Conservation (phyloP, 2,797 vertebrate species). For the Columba guinea region DNA sequence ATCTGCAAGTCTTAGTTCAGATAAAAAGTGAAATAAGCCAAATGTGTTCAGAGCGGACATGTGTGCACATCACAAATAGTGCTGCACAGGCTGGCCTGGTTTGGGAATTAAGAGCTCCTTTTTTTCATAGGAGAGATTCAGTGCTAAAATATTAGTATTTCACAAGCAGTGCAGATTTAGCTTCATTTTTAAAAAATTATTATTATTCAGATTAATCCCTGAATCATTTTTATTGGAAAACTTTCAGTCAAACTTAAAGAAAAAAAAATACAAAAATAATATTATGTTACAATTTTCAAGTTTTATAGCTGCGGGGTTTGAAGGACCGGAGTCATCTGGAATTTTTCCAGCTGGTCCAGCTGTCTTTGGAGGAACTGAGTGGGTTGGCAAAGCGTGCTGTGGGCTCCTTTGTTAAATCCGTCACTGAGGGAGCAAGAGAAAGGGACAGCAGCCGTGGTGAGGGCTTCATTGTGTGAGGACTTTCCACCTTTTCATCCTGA, state of each 20-base stretch:
- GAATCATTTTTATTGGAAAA: neutral
- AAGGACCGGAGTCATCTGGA: neutral
- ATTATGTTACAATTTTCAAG: neutral
- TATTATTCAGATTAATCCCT: neutral
- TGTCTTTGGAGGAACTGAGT: neutral
- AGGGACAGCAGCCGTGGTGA: neutral
- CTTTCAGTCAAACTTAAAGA: neutral
- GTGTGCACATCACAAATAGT: neutral
- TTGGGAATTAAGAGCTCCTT: neutral
- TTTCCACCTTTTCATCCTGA: neutral
- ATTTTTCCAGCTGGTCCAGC: neutral
- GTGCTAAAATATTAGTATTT: neutral
- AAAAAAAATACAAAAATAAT: too few relatives aligned
- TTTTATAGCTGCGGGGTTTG: neutral
- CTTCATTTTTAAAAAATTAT: neutral
- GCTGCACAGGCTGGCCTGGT: neutral
- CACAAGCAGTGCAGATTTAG: neutral
- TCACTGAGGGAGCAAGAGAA: neutral
- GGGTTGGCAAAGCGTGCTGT: neutral
- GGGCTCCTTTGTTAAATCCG: slow-evolving; percentile 4
- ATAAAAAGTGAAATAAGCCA: slow-evolving; percentile 23
- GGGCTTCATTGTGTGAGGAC: neutral
- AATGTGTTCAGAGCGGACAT: neutral
- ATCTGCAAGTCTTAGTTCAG: slow-evolving; percentile 14
- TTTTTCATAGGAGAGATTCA: neutral